Conservation (phyloP, 2,797 vertebrate genomes). For the Sparidentex hasta region DNA sequence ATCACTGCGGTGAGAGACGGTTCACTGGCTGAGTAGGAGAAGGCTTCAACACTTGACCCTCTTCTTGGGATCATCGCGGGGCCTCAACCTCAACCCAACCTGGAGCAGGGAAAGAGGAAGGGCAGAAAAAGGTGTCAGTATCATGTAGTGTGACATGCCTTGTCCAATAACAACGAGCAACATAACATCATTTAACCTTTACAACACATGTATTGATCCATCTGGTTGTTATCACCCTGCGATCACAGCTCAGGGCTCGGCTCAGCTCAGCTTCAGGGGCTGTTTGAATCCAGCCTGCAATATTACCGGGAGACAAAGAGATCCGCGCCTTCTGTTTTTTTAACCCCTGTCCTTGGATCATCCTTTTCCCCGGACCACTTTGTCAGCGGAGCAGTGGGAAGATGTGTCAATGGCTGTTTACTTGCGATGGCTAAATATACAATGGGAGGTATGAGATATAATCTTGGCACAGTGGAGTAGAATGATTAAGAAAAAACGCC, state of each 20-base stretch:
- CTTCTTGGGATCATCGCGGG: conserved; percentile 60
- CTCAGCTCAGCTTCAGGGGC: conserved; percentile 80
- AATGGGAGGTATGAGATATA: conserved; percentile 76
- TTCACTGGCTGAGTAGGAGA: conserved; percentile 41
- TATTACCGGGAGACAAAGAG: conserved; percentile 81
- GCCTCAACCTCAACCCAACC: conserved; percentile 63
- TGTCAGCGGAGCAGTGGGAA: conserved; percentile 69
- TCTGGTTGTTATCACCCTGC: conserved; percentile 82
- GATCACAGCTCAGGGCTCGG: conserved; percentile 81
- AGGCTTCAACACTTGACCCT: conserved; percentile 65
- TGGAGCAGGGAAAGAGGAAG: conserved; percentile 48
- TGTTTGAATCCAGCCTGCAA: conserved; percentile 78
- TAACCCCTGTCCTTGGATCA: conserved; percentile 76
- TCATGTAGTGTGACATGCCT: conserved; percentile 81
- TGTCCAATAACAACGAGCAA: conserved; percentile 84
- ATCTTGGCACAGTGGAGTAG: conserved; percentile 73
- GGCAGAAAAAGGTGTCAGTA: conserved; percentile 78
- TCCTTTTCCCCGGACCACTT: conserved; percentile 70
- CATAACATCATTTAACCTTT: conserved; percentile 92
- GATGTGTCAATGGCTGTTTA: conserved; percentile 72
- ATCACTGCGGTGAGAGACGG: conserved; percentile 37
- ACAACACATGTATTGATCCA: conserved; percentile 89
- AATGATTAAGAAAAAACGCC: conserved; percentile 75
- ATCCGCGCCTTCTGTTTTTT: conserved; percentile 68
- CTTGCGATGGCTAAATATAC: conserved; percentile 72